Evolutionary conservation across 1,140 invertebrate species (phyloP).

Genomic region (Cydia amplana): DNA sequence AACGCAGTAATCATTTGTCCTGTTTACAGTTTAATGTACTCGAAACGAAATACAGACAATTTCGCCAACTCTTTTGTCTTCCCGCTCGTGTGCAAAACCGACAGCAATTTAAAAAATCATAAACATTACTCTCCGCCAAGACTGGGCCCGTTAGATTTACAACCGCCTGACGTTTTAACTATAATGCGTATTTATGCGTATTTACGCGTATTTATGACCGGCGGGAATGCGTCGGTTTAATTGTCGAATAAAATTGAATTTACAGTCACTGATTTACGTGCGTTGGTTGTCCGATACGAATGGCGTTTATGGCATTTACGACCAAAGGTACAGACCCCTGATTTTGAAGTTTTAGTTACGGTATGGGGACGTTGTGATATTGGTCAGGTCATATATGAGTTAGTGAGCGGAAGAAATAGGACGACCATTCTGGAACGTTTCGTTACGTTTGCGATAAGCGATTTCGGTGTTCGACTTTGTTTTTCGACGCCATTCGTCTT

Average conservation of each 20-base stretch:
- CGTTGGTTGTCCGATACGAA: slow-evolving; percentile 47
- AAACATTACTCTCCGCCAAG: slow-evolving; percentile 26
- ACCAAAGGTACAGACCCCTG: not conserved
- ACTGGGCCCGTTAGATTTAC: slow-evolving; percentile 42
- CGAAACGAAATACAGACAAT: not conserved
- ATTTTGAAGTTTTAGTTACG: too few relatives aligned
- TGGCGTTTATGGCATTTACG: slow-evolving; percentile 48
- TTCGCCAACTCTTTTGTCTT: not conserved
- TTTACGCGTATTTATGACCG: slow-evolving; percentile 71
- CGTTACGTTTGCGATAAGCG: slow-evolving; percentile 28
- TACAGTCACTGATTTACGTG: slow-evolving; percentile 68
- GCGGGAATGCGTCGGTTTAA: slow-evolving; percentile 76
- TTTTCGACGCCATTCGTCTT: slow-evolving; percentile 12
- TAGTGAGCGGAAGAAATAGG: slow-evolving; percentile 30
- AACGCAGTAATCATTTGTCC: not conserved
- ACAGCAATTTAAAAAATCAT: slow-evolving; percentile 27
- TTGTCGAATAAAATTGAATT: slow-evolving; percentile 80
- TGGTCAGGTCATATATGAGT: slow-evolving; percentile 31
- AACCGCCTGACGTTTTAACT: slow-evolving; percentile 75
- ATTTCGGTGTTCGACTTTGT: slow-evolving; percentile 17
- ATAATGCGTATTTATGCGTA: slow-evolving; percentile 77
- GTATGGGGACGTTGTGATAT: not conserved
- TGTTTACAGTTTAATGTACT: not conserved
- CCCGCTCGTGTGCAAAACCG: not conserved
- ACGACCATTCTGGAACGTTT: slow-evolving; percentile 20